Evolutionary conservation across 2,888 invertebrate genomes (phyloP).

Genomic region (Stenurella melanura): DNA sequence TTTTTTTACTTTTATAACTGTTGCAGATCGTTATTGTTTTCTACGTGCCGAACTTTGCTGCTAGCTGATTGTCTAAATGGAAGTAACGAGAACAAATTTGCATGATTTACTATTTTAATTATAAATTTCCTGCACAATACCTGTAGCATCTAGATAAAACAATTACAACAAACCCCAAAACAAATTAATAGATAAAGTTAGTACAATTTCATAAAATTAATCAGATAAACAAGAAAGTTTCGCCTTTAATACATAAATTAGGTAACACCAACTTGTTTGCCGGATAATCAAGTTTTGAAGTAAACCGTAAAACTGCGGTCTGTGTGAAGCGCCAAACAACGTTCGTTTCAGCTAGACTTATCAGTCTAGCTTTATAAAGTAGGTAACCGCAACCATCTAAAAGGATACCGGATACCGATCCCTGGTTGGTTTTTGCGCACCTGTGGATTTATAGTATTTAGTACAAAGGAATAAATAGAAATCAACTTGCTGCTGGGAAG

Average conservation of each 20-base stretch:
- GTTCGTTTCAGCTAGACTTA: slow-evolving; percentile 3
- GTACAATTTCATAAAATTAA: slow-evolving; percentile 38
- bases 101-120: slow-evolving; percentile 8
- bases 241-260: slow-evolving; percentile 37
- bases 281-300: slow-evolving; percentile 42
- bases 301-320: slow-evolving; percentile 40
- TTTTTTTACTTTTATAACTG: neutral
- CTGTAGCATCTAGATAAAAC: slow-evolving; percentile 31
- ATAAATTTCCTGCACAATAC: slow-evolving; percentile 16
- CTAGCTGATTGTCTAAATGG: neutral
- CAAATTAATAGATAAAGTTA: slow-evolving; percentile 39
- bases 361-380: neutral
- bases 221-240: slow-evolving; percentile 40
- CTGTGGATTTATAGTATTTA: neutral
- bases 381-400: neutral
- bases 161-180: slow-evolving; percentile 34
- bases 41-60: neutral
- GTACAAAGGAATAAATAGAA: neutral
- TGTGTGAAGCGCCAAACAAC: slow-evolving; percentile 30
- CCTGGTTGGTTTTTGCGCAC: neutral
- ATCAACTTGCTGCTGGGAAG: neutral
- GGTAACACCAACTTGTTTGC: slow-evolving; percentile 42
- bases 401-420: neutral
- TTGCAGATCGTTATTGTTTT: neutral
- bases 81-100: slow-evolving; percentile 13